Base-by-base conservation (phyloP, 53 echinoderm and acorn worm genomes). In the Henricia sp. region DNA sequence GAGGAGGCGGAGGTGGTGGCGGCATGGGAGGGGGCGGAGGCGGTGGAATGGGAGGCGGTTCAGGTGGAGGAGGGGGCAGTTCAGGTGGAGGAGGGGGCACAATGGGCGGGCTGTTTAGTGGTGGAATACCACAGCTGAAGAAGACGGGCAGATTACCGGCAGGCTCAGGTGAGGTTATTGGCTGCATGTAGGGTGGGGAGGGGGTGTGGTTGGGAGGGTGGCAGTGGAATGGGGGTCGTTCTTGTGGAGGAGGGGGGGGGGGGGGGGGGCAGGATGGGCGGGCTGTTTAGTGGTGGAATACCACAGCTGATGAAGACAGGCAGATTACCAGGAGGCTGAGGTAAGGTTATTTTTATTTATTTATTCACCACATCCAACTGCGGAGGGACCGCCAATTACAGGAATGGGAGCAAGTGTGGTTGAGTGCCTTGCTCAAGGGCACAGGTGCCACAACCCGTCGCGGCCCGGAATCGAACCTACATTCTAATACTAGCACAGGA, bases 221-320 rank as follows among this genome's bases (percentile, higher is more conserved):
- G 92, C 2, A 90, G 92, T 40, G 90, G 93, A 0, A 92, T 91
- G 17, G 80, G 86, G 14, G 91, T 90, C 4, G 82, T 80, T 0
- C 87, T 92, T n/a, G 87, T 87, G 1, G 72, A 84, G 1, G 77
- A 86, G 19, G 89, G 89, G 37, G 63, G 72, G 48, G 38, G 52
- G n/a, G 84, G 87, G 30, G 82, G 90, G 23, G 93, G 94, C 17
- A 90, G 93, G 19, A 55, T 93, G 46, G 93, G 94, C 46, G 94
- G 95, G 19, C 76, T 95, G 6, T 95, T 95, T 85, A 92, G 92
- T 43, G 95, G 92, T 26, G 95, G 95, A 20, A 95, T 95, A 74
- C 95, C 95, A 32, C 77, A 78, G 44, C 85, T 95, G 51, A 92
- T 80, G 55, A 72, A 87, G 50, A 70, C 95, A n/a, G 95, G 95